Evolutionary conservation across 1,140 invertebrate species (phyloP), one percentile per base, ranked within the genome.

Genomic region (Heliothis subflexa): DNA sequence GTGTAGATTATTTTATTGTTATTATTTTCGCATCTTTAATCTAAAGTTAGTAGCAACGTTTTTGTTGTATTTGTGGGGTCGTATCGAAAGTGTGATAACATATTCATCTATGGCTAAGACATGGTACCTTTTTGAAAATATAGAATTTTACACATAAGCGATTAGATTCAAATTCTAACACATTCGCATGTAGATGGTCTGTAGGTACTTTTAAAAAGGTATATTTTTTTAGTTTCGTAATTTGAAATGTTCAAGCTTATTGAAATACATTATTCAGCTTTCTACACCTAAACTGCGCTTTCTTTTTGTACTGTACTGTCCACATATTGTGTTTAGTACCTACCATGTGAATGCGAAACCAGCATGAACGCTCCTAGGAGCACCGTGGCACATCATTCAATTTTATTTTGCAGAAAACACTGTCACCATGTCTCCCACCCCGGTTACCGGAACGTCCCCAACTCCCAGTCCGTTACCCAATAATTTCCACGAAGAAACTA

Each of bases 331-430:
- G 80, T 82, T 75, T 76, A 77, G 77, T 83, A 78, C 54, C 68
- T 83, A 78, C 54, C 68, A 70, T 80, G 81, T 75, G 82, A 82
- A 85, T 82, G 85, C 80, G 78, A 83, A 71, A 73, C 76, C 55
- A 81, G 80, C 87, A 90, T 88, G 88, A 83, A 82, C 83, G 88
- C 85, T 87, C 85, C 57, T 87, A 89, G 87, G 86, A 83, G 89
- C 90, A 89, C 89, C 78, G 88, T 89, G 89, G 90, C 91, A 92
- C 91, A 92, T 92, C 88, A 92, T 92, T 85, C 78, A 83, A 88
- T 92, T 93, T 94, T 92, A 81, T 91, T 94, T 94, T 94, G 84
- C 92, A 94, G 91, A 93, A 89, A 86, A 92, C 93, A 86, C 83
- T 92, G 86, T 87, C 91, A 88, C 89, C 90, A 89, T 86, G 88